Conservation (phyloP, 2,113 vertebrate genomes). For the Pluvialis apricaria region DNA sequence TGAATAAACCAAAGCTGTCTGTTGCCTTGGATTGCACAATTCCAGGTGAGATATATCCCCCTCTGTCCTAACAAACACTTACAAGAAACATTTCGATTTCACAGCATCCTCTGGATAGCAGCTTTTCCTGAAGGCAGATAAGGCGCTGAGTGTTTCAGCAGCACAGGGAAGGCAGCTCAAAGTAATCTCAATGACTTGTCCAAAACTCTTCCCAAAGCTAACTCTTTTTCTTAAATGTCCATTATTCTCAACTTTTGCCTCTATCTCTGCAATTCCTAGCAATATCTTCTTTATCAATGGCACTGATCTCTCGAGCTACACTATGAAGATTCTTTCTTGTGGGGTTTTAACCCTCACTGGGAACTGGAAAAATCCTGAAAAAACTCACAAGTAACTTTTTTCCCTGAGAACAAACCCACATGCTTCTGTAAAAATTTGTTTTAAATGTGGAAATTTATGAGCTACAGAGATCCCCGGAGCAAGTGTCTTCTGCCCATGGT, state of each 20-base stretch:
- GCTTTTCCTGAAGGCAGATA: background rate
- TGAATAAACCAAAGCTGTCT: conserved; percentile 7
- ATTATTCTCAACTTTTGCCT: background rate
- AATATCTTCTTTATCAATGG: background rate
- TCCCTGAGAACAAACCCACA: background rate
- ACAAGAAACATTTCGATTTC: background rate
- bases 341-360: background rate
- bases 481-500: background rate
- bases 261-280: background rate
- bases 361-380: background rate
- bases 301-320: background rate
- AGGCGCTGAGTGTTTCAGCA: background rate
- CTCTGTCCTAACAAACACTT: background rate
- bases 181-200: background rate
- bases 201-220: background rate
- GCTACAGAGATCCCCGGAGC: background rate
- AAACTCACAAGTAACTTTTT: background rate
- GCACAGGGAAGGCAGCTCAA: background rate
- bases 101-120: background rate
- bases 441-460: background rate
- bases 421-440: background rate
- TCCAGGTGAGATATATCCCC: background rate
- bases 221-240: background rate
- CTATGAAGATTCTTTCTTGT: background rate
- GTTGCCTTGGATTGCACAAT: conserved; percentile 2